Percentiles rank a stretch among this genome's conserved stretches.
These are phyloP conservation scores for Sarcophaga subvicina DNA, from an alignment of 2,888 invertebrate genomes.

Conservation along the genomic window DNA sequence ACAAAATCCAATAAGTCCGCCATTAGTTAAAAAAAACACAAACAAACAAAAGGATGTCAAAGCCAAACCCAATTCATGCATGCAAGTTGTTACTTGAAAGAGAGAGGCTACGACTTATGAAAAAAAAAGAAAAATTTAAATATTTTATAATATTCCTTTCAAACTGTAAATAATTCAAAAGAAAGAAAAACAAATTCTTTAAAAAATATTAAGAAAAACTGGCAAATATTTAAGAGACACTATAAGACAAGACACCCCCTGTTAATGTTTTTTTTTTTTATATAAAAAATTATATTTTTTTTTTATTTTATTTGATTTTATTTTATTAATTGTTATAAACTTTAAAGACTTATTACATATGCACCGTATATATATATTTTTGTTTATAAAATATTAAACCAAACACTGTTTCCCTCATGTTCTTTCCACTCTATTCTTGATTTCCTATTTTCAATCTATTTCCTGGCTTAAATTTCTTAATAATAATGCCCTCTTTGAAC, in stretches of 20 bases:
- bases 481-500: not conserved
- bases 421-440: too few relatives aligned
- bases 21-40: constrained; percentile 59
- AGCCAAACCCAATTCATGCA: constrained; percentile 26
- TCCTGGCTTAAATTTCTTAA: too few relatives aligned
- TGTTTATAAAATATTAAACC: not conserved
- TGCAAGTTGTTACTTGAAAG: constrained; percentile 4
- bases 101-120: constrained; percentile 30
- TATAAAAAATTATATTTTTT: not conserved
- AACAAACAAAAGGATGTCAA: constrained; percentile 12
- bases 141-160: constrained; percentile 10
- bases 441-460: too few relatives aligned
- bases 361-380: constrained; percentile 37
- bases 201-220: constrained; percentile 4
- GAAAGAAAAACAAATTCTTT: constrained; percentile 13
- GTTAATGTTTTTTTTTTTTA: constrained; percentile 2
- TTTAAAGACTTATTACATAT: constrained; percentile 64
- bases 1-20: constrained; percentile 68
- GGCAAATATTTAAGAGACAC: not conserved
- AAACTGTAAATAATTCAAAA: constrained; percentile 1
- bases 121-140: constrained; percentile 11
- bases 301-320: constrained; percentile 27
- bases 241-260: not conserved
- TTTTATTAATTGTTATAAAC: constrained; percentile 48
- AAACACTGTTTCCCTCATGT: not conserved